Evolutionary conservation across 2,888 invertebrate genomes (phyloP).

Genomic region (Spodoptera picta): DNA sequence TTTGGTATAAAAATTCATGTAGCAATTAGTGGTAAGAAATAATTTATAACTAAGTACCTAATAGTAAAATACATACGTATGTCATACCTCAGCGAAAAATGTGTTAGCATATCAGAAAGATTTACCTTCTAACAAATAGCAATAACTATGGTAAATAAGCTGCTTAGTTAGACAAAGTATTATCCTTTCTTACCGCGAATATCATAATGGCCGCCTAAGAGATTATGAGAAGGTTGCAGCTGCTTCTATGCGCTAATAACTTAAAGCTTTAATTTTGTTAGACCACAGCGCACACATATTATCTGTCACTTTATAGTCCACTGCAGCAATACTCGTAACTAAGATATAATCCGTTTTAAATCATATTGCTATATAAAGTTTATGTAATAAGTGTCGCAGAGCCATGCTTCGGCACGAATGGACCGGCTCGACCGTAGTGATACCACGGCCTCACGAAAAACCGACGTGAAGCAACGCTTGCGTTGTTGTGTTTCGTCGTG

Average conservation of each 20-base stretch:
- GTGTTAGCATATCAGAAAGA: background rate
- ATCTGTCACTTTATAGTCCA: constrained; percentile 5
- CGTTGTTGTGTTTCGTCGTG: no score
- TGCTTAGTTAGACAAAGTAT: constrained; percentile 18
- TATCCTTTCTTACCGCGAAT: constrained; percentile 23
- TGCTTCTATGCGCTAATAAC: constrained; percentile 19
- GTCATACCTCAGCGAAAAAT: no score
- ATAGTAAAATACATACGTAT: no score
- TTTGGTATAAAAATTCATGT: no score
- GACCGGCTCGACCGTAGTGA: no score
- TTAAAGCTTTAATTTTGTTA: constrained; percentile 25
- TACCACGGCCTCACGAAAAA: no score
- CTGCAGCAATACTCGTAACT: constrained; percentile 1
- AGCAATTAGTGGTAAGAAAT: no score
- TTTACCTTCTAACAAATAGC: constrained; percentile 28
- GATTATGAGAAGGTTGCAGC: constrained; percentile 24
- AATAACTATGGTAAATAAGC: constrained; percentile 31
- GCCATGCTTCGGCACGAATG: no score
- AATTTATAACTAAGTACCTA: no score
- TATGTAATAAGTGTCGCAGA: no score
- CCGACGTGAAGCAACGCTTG: no score
- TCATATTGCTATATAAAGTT: no score
- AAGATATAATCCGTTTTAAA: constrained; percentile 4
- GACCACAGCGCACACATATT: constrained; percentile 13
- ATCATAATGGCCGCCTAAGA: constrained; percentile 26